Conservation (phyloP, 2,113 vertebrate species). For the Paramormyrops kingsleyae region DNA sequence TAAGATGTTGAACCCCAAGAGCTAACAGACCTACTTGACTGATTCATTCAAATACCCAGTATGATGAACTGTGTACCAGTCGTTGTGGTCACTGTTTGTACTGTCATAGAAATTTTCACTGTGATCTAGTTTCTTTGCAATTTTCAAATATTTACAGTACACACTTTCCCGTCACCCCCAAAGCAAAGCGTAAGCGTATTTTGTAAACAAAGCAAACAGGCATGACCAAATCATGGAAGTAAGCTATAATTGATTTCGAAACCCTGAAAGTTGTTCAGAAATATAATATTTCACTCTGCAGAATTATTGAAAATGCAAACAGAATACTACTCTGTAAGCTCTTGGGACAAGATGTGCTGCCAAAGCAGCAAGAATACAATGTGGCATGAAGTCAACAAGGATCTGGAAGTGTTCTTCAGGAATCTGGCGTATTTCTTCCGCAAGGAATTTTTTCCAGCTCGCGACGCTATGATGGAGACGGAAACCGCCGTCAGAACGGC, state of each 20-base stretch:
- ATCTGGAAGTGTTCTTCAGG: background rate
- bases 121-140: background rate
- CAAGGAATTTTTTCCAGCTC: slow-evolving; percentile 1
- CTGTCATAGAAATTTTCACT: background rate
- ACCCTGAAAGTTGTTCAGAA: background rate
- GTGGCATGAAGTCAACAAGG: background rate
- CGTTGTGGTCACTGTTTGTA: background rate
- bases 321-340: background rate
- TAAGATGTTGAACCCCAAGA: background rate
- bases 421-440: background rate
- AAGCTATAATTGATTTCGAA: background rate
- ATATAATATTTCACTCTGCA: background rate
- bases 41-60: background rate
- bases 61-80: background rate
- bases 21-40: background rate
- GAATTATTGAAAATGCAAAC: background rate
- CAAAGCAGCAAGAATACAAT: background rate
- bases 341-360: background rate
- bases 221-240: background rate
- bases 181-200: background rate
- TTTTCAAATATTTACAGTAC: background rate
- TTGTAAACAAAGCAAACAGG: background rate
- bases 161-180: background rate
- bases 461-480: background rate
- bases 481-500: background rate